A percentile compares a stretch with the other conserved stretches of the same genome.
Evolutionary conservation across 2,888 invertebrate genomes (phyloP).

Genomic region (Shargacucullia verbasci): DNA sequence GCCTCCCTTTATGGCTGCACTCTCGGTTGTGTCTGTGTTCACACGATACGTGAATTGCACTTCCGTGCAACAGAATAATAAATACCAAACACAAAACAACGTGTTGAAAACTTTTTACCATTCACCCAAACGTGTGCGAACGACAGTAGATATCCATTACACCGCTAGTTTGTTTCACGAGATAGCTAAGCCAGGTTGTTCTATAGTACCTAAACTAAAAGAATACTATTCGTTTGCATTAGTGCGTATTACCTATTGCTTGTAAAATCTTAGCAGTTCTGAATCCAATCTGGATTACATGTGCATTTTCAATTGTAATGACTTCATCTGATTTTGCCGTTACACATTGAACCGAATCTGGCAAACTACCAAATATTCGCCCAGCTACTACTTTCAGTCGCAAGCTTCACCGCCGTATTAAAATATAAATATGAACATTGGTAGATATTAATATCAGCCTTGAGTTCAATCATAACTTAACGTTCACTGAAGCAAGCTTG

Average conservation of each 20-base stretch:
- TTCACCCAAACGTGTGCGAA: slow-evolving; percentile 57
- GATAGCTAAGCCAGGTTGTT: slow-evolving; percentile 18
- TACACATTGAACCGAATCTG: slow-evolving; percentile 11
- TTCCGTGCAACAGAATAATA: slow-evolving; percentile 62
- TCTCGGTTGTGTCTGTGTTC: slow-evolving; percentile 21
- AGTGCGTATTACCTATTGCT: slow-evolving; percentile 4
- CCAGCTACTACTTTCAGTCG: too few species aligned
- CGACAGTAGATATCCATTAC: slow-evolving; percentile 47
- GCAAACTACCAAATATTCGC: neutral
- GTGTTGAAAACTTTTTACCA: slow-evolving; percentile 61
- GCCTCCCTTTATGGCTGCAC: slow-evolving; percentile 28
- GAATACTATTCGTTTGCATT: slow-evolving; percentile 22
- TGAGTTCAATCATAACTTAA: too few species aligned
- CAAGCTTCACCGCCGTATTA: too few species aligned
- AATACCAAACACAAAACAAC: slow-evolving; percentile 58
- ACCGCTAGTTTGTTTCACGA: slow-evolving; percentile 34
- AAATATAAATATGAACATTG: too few species aligned
- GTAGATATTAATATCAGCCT: too few species aligned
- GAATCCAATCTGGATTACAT: slow-evolving; percentile 16
- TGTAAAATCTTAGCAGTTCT: slow-evolving; percentile 1
- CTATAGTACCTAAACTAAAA: slow-evolving; percentile 14
- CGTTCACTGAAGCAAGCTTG: too few species aligned
- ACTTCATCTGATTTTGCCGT: slow-evolving; percentile 11
- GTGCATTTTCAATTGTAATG: slow-evolving; percentile 25
- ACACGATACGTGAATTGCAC: slow-evolving; percentile 58